These are phyloP conservation scores for Drosophila truncata DNA, from an alignment of 1,140 invertebrate genomes.

Conservation along the genomic window DNA sequence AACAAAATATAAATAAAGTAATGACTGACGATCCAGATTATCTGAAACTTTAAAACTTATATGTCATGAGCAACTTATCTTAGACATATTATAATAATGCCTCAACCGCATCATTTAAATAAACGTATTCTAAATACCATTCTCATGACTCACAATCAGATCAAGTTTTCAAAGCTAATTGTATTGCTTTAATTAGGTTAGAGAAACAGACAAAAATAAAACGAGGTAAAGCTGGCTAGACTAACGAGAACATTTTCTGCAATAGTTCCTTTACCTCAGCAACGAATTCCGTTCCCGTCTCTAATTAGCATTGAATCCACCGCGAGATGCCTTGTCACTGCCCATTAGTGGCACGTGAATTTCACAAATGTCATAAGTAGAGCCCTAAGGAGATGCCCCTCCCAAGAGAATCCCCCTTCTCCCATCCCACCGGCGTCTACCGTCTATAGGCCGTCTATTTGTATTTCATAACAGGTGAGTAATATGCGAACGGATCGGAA, in stretches of 20 bases:
- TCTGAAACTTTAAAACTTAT: neutral
- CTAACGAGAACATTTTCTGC: constrained; percentile 19
- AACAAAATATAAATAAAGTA: neutral
- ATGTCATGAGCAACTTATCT: neutral
- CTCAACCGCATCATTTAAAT: neutral
- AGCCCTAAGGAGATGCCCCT: constrained; percentile 16
- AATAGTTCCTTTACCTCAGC: constrained; percentile 11
- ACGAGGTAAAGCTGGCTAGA: constrained; percentile 23
- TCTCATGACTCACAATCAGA: neutral
- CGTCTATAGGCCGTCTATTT: constrained; percentile 62
- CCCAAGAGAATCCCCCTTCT: neutral
- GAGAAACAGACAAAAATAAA: constrained; percentile 7
- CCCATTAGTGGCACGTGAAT: constrained; percentile 60
- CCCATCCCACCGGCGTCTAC: constrained; percentile 4
- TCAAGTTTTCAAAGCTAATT: neutral
- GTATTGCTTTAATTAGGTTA: neutral
- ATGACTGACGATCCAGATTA: neutral
- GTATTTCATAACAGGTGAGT: constrained; percentile 82
- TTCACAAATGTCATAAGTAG: constrained; percentile 56
- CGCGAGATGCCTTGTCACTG: constrained; percentile 29
- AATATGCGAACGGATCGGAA: constrained; percentile 71
- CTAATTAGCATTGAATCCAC: constrained; percentile 58
- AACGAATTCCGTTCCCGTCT: constrained; percentile 18
- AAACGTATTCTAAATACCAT: neutral
- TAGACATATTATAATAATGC: neutral